Evolutionary conservation across 2,113 vertebrate species (phyloP).

Genomic region (Ammospiza nelsoni): DNA sequence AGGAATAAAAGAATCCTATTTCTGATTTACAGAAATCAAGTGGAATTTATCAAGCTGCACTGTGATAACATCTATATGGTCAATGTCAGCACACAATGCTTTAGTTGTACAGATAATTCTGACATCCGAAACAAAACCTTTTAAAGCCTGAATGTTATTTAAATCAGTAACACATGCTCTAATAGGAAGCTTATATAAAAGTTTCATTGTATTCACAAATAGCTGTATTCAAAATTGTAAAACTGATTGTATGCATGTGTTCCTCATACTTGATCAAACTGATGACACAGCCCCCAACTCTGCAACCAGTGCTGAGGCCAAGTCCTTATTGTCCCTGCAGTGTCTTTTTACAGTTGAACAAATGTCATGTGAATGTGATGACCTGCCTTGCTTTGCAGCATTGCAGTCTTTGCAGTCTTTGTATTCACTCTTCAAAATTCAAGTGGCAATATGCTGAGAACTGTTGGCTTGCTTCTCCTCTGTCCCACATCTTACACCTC

Average conservation of each 20-base stretch:
- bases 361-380: not conserved
- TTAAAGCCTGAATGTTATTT: conserved; percentile 11
- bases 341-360: not conserved
- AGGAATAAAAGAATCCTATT: not conserved
- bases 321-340: not conserved
- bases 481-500: not conserved
- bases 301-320: not conserved
- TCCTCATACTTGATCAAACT: not conserved
- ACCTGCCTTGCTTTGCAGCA: not conserved
- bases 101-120: conserved; percentile 37
- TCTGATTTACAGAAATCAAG: conserved; percentile 4
- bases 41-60: not conserved
- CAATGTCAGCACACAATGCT: not conserved
- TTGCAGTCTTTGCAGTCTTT: not conserved
- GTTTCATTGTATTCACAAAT: conserved; percentile 39
- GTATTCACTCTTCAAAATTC: not conserved
- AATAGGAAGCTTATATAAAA: conserved; percentile 39
- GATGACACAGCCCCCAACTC: not conserved
- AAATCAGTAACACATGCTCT: conserved; percentile 54
- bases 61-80: not conserved
- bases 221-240: not conserved
- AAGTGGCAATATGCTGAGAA: not conserved
- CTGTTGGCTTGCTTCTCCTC: not conserved
- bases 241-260: not conserved
- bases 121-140: conserved; percentile 38